phyloP scores from a whole-genome alignment of 2,797 vertebrate species.

The Clarias fuscus region DNA sequence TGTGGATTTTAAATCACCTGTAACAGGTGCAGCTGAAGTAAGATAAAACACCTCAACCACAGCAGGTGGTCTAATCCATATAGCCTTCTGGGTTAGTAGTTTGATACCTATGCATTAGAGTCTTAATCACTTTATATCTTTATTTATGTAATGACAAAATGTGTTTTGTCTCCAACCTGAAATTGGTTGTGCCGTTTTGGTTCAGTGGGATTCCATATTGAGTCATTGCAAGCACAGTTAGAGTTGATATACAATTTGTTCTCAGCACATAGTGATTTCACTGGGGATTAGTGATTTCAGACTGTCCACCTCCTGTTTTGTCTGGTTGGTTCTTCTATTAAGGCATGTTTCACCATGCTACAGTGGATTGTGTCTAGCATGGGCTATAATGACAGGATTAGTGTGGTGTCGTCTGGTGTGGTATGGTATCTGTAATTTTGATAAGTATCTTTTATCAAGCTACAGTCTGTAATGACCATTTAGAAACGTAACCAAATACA shows the following conservation, averaged over 20 bases:
- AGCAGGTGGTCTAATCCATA: conserved; percentile 42
- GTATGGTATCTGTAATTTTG: conserved; percentile 53
- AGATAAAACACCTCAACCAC: conserved; percentile 36
- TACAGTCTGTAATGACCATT: conserved; percentile 29
- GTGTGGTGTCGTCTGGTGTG: conserved; percentile 35
- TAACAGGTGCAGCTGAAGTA: conserved; percentile 44
- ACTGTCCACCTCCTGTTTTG: conserved; percentile 59
- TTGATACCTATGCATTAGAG: conserved; percentile 3
- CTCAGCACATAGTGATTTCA: neutral
- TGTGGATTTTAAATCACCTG: conserved; percentile 46
- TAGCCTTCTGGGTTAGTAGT: conserved; percentile 16
- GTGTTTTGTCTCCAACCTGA: neutral
- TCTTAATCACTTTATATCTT: neutral
- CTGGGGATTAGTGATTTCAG: conserved; percentile 48
- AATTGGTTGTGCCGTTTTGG: neutral
- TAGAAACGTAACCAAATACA: conserved; percentile 18
- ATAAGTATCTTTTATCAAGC: conserved; percentile 53
- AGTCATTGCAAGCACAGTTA: neutral
- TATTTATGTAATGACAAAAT: neutral
- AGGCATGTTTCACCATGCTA: conserved; percentile 49
- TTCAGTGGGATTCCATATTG: neutral
- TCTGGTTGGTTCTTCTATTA: conserved; percentile 49
- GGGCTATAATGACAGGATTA: conserved; percentile 57
- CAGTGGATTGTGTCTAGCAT: conserved; percentile 52
- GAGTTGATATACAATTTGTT: neutral